A percentile compares a stretch with the other conserved stretches of the same genome.
phyloP scores from a whole-genome alignment of 2,797 vertebrate species.

The Acanthiza pusilla region DNA sequence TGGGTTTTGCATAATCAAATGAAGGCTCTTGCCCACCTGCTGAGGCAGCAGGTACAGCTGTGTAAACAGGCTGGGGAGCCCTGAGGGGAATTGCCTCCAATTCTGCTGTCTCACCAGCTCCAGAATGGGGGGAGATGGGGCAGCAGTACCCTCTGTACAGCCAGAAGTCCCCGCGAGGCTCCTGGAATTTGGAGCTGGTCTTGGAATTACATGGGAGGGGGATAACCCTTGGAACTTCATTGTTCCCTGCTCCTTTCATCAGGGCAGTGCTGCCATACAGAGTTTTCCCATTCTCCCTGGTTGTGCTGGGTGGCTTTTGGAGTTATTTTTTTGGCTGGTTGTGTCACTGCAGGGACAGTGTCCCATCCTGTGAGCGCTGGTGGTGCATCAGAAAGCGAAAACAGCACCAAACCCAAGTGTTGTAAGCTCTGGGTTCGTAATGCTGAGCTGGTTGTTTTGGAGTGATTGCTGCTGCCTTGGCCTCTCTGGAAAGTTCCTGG shows the following conservation, averaged over 20 bases:
- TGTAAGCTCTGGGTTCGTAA: not conserved
- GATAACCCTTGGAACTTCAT: not conserved
- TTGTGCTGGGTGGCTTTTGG: not conserved
- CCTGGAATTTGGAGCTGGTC: not conserved
- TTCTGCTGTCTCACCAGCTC: not conserved
- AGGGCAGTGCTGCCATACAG: not conserved
- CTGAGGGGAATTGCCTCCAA: not conserved
- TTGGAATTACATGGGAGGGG: accelerated
- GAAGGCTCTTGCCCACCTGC: not conserved
- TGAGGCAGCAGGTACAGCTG: not conserved
- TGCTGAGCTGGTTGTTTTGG: not conserved
- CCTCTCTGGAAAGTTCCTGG: not conserved
- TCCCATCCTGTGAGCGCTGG: not conserved
- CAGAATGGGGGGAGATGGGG: not conserved
- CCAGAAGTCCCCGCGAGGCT: not conserved
- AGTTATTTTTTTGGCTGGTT: not conserved
- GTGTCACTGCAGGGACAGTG: not conserved
- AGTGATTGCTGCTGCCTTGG: not conserved
- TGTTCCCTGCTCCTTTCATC: not conserved
- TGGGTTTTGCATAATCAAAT: not conserved
- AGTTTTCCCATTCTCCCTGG: not conserved
- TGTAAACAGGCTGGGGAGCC: not conserved
- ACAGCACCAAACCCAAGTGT: not conserved
- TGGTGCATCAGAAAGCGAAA: not conserved
- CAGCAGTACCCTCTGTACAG: not conserved